A percentile compares a stretch with the other conserved stretches of the same genome.
Evolutionary conservation across 2,797 vertebrate genomes (phyloP).

Genomic region (Sebastes variabilis): DNA sequence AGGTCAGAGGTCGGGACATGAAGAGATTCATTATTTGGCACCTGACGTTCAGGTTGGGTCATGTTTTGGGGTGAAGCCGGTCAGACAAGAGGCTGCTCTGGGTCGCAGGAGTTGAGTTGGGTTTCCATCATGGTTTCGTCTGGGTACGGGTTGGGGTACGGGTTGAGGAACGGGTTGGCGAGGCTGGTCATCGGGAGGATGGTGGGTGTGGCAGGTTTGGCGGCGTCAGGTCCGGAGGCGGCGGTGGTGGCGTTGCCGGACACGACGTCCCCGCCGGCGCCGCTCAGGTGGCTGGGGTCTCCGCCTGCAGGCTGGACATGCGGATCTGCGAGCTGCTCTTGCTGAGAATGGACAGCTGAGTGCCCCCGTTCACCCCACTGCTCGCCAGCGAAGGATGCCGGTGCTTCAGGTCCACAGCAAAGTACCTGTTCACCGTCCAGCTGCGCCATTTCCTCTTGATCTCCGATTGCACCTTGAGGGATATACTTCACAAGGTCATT

Average conservation of each 20-base stretch:
- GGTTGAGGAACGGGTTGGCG: constrained; percentile 58
- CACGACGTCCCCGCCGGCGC: not conserved
- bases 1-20: not conserved
- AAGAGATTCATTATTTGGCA: constrained; percentile 23
- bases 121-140: constrained; percentile 61
- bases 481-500: constrained; percentile 93
- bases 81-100: constrained; percentile 65
- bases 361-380: constrained; percentile 98
- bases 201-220: constrained; percentile 22
- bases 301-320: constrained; percentile 87
- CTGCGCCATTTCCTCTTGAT: constrained; percentile 99
- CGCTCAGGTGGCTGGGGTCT: constrained; percentile 70
- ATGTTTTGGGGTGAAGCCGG: not conserved
- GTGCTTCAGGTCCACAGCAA: constrained; percentile 98
- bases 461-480: constrained; percentile 99
- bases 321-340: constrained; percentile 99
- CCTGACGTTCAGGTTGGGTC: constrained; percentile 13
- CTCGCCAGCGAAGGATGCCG: constrained; percentile 97
- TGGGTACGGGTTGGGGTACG: constrained; percentile 57
- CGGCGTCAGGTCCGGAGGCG: not conserved
- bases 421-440: constrained; percentile 99
- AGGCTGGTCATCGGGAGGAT: constrained; percentile 69
- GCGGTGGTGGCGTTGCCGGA: not conserved
- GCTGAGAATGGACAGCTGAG: constrained; percentile 97
- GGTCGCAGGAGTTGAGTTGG: constrained; percentile 56